Evolutionary conservation across 2,113 vertebrate genomes (phyloP), one percentile per base, ranked within the genome.

Genomic region (Illadopsis cleaveri): DNA sequence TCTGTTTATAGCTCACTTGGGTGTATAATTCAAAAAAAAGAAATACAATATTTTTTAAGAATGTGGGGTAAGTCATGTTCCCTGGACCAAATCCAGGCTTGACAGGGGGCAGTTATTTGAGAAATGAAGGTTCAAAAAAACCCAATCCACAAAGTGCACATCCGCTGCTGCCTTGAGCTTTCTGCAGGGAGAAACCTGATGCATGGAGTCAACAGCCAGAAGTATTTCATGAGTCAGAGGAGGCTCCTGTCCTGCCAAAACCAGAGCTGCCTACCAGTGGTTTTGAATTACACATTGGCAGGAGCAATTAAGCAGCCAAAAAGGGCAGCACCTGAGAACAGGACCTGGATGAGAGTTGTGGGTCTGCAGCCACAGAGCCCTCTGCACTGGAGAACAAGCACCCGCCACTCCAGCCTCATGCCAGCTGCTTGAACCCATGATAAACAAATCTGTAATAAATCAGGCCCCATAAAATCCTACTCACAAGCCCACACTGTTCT

Each of bases 1-100:
- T 94, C 81, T 53, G 37, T 96, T 96, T 97, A 97, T 72, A 72
- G 87, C 90, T 94, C 87, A 78, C 96, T 91, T 86, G 95, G 88
- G 93, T 81, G 61, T 72, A 60, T 79, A 82, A 75, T 37, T 82
- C 20, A 69, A 62, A 78, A 81, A 62, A 50, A 58, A 85, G 51
- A 88, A 60, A 83, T 61, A 58, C 30, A 11, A 23, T 70, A 23
- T 35, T 92, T 92, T 93, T 68, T 42, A 93, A 86, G 82, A 83
- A 84, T 30, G 50, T 50, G 50, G 40, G 89, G 22, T 92, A 88
- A 79, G 57, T 60, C 58, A 73, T 2, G 0, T 33, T 91, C 56
- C 44, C 83, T 91, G 83, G 82, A 56, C 31, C 31, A 68, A 44
- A 48, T 30, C 40, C 83, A 75, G 22, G 37, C 47, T 69, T 72